Percentiles rank a stretch among this genome's conserved stretches.
phyloP scores from a whole-genome alignment of 2,113 vertebrate genomes.

The Tichodroma muraria region DNA sequence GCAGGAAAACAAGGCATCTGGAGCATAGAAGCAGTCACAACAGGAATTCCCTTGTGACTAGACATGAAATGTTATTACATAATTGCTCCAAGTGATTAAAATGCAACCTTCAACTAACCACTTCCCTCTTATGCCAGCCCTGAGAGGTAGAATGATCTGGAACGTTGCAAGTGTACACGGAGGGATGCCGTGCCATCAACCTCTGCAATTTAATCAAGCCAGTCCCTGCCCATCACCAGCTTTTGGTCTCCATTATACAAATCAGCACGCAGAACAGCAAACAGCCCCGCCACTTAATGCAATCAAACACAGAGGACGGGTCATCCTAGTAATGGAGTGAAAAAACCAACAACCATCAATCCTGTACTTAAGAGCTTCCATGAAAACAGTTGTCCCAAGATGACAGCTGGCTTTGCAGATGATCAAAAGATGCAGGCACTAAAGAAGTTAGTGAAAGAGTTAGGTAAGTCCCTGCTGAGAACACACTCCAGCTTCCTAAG shows the following conservation, averaged over 20 bases:
- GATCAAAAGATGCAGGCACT: background rate
- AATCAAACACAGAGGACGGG: background rate
- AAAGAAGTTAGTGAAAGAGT: background rate
- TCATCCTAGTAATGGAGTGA: background rate
- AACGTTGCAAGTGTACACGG: accelerated
- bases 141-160: background rate
- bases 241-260: background rate
- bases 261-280: background rate
- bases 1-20: conserved; percentile 42
- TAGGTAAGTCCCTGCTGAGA: background rate
- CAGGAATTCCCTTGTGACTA: conserved; percentile 38
- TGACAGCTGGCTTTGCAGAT: background rate
- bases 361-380: background rate
- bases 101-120: background rate
- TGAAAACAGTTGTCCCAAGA: background rate
- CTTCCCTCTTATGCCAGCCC: background rate
- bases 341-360: background rate
- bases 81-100: conserved; percentile 33
- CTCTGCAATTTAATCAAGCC: background rate
- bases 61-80: conserved; percentile 10
- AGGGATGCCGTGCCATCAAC: background rate
- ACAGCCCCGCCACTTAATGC: background rate
- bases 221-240: background rate
- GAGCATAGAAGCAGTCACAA: conserved; percentile 40
- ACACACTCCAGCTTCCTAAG: background rate